Evolutionary conservation across 1,140 invertebrate genomes (phyloP), one percentile per base, ranked within the genome.

Genomic region (Bathynomus jamesi): DNA sequence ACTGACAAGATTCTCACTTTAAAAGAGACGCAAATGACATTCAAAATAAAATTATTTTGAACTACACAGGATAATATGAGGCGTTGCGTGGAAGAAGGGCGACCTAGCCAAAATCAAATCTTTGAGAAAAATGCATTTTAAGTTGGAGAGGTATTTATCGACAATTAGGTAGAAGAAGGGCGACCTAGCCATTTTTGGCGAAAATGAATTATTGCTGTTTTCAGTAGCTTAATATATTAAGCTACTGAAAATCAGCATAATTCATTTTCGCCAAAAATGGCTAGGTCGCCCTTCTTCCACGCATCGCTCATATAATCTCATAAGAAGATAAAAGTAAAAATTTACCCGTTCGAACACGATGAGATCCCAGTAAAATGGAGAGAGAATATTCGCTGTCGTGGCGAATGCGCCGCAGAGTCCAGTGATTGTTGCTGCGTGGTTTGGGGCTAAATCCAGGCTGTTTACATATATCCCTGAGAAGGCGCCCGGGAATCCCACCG

Each of bases 391-490:
- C n/a, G 72, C 75, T 25, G 68, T 31, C 7, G 75, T 68, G 28
- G 64, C 65, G 8, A 66, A 32, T 21, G 75, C 73, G 69, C 75
- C 75, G 25, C 71, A 65, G n/a, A 76, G 24, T 27, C 75, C 72
- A 62, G 67, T 53, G 30, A 76, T 70, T 17, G 69, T 69, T 4
- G 75, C 75, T 3, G 75, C 75, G 46, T 76, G 75, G 65, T 76
- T 76, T 53, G 75, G 75, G 24, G 75, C 75, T 28, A 76, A 28
- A 61, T 76, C 75, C 11, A 76, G 40, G 24, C 64, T 65, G 69
- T 76, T 76, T 65, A 65, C 70, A 61, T 67, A 64, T 46, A 69
- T 71, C 32, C 70, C 67, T 17, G 68, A 73, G 31, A 71, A 70
- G 61, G 69, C 60, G 4, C 70, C 75, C 2, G 75, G 62, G 4